These are phyloP conservation scores for Scelioninae gen. 1 DNA, from an alignment of 2,888 invertebrate genomes.

Conservation along the genomic window DNA sequence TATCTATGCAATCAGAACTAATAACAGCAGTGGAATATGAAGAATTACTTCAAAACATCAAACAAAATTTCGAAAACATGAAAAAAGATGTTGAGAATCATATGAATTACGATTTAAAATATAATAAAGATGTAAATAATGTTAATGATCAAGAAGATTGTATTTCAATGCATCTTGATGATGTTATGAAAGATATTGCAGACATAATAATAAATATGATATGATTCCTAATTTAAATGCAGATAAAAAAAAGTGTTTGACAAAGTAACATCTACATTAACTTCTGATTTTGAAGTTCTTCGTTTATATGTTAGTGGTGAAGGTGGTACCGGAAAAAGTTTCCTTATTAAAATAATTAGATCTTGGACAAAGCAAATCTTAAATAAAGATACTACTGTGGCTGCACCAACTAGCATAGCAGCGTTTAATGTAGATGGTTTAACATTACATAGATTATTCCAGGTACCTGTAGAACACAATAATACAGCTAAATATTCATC, in stretches of 20 bases:
- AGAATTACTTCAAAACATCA: neutral
- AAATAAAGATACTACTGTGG: slow-evolving; percentile 74
- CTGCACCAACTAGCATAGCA: slow-evolving; percentile 78
- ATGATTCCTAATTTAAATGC: neutral
- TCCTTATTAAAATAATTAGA: neutral
- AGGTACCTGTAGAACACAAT: slow-evolving; percentile 77
- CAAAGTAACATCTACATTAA: neutral
- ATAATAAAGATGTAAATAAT: neutral
- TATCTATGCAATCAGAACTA: neutral
- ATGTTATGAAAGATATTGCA: neutral
- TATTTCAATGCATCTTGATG: neutral
- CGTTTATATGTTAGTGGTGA: neutral
- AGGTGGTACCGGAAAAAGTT: neutral
- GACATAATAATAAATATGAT: slow-evolving; percentile 4
- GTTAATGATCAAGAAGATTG: neutral
- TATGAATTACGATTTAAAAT: neutral
- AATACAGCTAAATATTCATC: slow-evolving; percentile 74
- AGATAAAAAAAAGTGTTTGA: slow-evolving; percentile 4
- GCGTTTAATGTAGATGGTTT: slow-evolving; percentile 79
- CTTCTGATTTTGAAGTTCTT: neutral
- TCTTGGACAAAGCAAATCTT: slow-evolving; percentile 70
- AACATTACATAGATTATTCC: slow-evolving; percentile 76
- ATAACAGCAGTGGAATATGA: slow-evolving; percentile 1
- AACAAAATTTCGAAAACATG: slow-evolving; percentile 3
- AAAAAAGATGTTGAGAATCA: slow-evolving; percentile 2